Evolutionary conservation across 1,140 invertebrate genomes (phyloP), one percentile per base, ranked within the genome.

Genomic region (Mamestra configurata): DNA sequence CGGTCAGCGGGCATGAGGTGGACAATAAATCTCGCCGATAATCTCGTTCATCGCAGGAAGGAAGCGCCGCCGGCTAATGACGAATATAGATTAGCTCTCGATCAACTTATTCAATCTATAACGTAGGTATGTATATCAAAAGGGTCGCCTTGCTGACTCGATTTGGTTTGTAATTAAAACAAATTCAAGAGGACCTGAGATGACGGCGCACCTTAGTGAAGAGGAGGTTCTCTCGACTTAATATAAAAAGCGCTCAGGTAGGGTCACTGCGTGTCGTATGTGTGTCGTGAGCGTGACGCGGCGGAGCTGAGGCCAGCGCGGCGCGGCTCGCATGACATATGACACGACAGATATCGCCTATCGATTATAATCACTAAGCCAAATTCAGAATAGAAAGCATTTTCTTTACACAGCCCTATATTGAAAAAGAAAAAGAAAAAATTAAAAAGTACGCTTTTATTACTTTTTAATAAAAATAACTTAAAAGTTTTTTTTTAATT

Each of bases 21-120:
- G 18, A 70, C 40, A 49, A 70, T 70, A 46, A 70, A 70, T 27
- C 66, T 49, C 18, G 13, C 4, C 40, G 66, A 11, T 70, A 70
- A 68, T 70, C 20, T 24, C 37, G 22, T 40, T 10, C 13, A 68
- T 70, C 66, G 40, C 4, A 13, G 37, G 18, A 11, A 46, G 18
- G 64, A 46, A 35, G 57, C 15, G 15, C 8, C 27, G 43, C 40
- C 66, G 4, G 11, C 40, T 68, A 70, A 11, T 70, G 37, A 70
- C 18, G 20, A 70, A 68, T 46, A 46, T 46, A 20, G 20, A 49
- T 49, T 49, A 49, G 15, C 15, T n/a, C 43, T 49, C 15, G 43
- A 4, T 49, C 43, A n/a, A 49, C 0, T 49, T 13, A 49, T 49
- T 49, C 15, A 0, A 49, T 49, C 43, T 49, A 3, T 49, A 49